phyloP scores from a whole-genome alignment of 1,140 invertebrate species.

The Prorops nasuta region DNA sequence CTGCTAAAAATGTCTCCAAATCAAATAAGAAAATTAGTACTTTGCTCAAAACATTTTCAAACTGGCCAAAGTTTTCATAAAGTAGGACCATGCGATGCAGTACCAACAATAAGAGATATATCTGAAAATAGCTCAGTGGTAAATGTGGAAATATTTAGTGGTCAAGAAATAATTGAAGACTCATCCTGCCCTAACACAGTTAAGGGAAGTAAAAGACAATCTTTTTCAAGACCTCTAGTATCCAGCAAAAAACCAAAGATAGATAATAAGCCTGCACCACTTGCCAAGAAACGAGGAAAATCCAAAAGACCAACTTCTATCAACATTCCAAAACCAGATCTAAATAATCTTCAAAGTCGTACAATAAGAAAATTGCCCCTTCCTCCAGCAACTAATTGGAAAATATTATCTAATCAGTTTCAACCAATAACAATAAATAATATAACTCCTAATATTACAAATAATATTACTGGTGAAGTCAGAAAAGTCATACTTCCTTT shows the following conservation, averaged over 20 bases:
- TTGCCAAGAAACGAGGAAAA: constrained; percentile 53
- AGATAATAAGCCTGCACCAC: constrained; percentile 46
- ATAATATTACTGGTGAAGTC: constrained; percentile 28
- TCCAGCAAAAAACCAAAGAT: constrained; percentile 53
- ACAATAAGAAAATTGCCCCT: constrained; percentile 45
- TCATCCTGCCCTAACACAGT: background rate
- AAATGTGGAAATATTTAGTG: constrained; percentile 8
- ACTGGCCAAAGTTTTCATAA: constrained; percentile 48
- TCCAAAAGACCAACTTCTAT: constrained; percentile 46
- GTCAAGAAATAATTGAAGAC: constrained; percentile 17
- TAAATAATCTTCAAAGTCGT: constrained; percentile 37
- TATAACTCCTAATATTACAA: constrained; percentile 33
- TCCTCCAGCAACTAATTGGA: constrained; percentile 47
- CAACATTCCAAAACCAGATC: constrained; percentile 44
- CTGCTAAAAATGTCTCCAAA: constrained; percentile 55
- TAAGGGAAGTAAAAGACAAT: constrained; percentile 21
- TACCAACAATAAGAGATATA: constrained; percentile 41
- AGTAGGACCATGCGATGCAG: constrained; percentile 47
- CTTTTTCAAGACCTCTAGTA: constrained; percentile 34
- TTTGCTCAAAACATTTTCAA: constrained; percentile 53
- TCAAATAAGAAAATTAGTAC: constrained; percentile 51
- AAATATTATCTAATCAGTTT: constrained; percentile 42
- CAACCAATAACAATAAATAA: constrained; percentile 48
- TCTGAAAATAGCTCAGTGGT: constrained; percentile 2
- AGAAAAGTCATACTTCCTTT: constrained; percentile 53